Evolutionary conservation across 35 echinoderm and acorn worm species (phyloP), one percentile per base, ranked within the genome.

Genomic region (Apostichopus parvimensis): DNA sequence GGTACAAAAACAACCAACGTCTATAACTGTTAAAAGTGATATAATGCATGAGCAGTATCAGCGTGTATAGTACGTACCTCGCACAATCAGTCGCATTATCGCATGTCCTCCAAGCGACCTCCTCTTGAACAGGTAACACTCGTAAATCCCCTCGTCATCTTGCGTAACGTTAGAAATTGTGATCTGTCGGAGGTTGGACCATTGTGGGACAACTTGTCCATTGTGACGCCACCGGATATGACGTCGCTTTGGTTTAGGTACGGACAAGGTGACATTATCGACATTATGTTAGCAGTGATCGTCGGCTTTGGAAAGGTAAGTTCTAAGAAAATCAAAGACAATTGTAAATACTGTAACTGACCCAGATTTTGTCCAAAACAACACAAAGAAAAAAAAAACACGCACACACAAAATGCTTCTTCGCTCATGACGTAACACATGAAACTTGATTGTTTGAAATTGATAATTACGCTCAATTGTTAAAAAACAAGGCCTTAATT

Each of bases 41-140:
- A 34, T 34, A 34, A 1, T 34, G 0, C 0, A 34, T 34, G 28
- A 1, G 28, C 28, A 34, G 28, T 34, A 34, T 34, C 1, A 34
- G 28, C 28, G 28, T 34, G 28, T 34, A 34, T 34, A 34, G 28
- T 34, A 34, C 28, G 34, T 17, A 82, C 79, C 79, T 82, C 79
- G 34, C 9, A 82, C 79, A 53, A 82, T 82, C 52, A 82, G 15
- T 82, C 79, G 7, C 79, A 82, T 82, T 14, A 82, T 54, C 18
- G 25, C 79, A 9, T 82, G 79, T 17, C 55, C 54, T 6, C 79
- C 79, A 9, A 56, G 18, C 17, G 9, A 7, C 8, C 79, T 45
- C 54, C 45, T 54, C 13, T 18, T 34, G 18, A 17, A 54, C 79
- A 82, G 54, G 53, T 82, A 55, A 5, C 25, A 82, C 8, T 82